These are phyloP conservation scores for Drosophila flavopinicola DNA, from an alignment of 2,888 invertebrate genomes.

Conservation along the genomic window DNA sequence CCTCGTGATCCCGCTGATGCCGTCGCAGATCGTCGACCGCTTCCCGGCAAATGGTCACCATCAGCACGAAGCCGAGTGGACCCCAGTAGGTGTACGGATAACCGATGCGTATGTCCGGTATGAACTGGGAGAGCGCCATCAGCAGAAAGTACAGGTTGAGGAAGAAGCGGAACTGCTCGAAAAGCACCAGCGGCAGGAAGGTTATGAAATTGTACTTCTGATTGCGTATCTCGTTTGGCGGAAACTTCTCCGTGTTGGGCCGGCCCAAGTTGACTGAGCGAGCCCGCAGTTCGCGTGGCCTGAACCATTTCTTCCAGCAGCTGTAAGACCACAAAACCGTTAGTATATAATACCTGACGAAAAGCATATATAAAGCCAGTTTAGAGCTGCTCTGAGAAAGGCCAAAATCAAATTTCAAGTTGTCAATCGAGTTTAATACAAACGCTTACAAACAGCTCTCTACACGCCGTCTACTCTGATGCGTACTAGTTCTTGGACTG, in stretches of 20 bases:
- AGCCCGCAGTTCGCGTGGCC: constrained; percentile 90
- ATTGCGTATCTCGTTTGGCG: constrained; percentile 98
- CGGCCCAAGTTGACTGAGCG: constrained; percentile 92
- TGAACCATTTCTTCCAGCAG: constrained; percentile 90
- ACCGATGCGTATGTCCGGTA: constrained; percentile 97
- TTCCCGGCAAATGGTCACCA: constrained; percentile 98
- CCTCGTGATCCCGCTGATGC: constrained; percentile 96
- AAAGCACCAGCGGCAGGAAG: constrained; percentile 95
- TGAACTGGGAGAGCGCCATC: constrained; percentile 99
- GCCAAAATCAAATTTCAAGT: background rate
- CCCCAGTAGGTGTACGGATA: constrained; percentile 99
- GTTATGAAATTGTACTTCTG: constrained; percentile 98
- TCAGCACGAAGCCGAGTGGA: constrained; percentile 97
- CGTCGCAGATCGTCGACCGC: constrained; percentile 98
- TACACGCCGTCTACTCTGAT: too few relatives aligned
- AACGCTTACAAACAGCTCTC: constrained; percentile 10
- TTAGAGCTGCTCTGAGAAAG: background rate
- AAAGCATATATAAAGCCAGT: background rate
- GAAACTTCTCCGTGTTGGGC: constrained; percentile 92
- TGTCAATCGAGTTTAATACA: background rate
- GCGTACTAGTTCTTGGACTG: constrained; percentile 6
- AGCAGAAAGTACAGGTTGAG: constrained; percentile 98
- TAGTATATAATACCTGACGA: constrained; percentile 1
- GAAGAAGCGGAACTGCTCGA: constrained; percentile 99
- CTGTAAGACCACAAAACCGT: constrained; percentile 85